Evolutionary conservation across 1,140 invertebrate genomes (phyloP), one percentile per base, ranked within the genome.

Genomic region (Aphaenogaster ashmeadi): DNA sequence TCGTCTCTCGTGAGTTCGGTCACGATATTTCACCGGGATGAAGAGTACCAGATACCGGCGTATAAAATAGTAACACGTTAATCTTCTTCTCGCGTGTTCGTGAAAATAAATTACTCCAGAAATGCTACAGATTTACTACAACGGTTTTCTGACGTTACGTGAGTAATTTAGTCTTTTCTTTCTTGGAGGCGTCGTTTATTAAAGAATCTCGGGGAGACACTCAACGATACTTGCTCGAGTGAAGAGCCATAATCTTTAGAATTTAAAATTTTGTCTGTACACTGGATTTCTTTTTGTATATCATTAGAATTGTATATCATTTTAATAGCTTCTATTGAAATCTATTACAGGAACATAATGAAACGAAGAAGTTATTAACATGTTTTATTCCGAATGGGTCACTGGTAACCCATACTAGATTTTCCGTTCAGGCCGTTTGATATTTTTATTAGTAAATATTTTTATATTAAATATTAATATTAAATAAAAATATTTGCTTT

Each of bases 41-140:
- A 75, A 52, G 36, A 1, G 33, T n/a, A 38, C 80, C 58, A 77
- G 72, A 60, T 62, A 81, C 47, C 50, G 27, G 78, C 78, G 47
- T 54, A 81, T 81, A 81, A 81, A 81, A 71, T 81, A 71, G 78
- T 54, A 69, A 64, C 56, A 71, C 64, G n/a, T 81, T 81, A 54
- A 81, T 81, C 62, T 81, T 81, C 78, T 69, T 81, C 64, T 81
- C 78, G 47, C 78, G 64, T 71, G 47, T 81, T 69, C 50, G 33
- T 71, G 78, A 52, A 81, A 69, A 81, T 81, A 81, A 81, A 69
- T 81, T 36, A 64, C 44, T 50, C n/a, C 47, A 64, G 41, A n/a
- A 78, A 78, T 47, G 18, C n/a, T 75, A 54, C 72, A 62, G 56
- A 78, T 78, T 41, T 69, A 69, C n/a, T 41, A 71, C 33, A 71